A percentile compares a stretch with the other conserved stretches of the same genome.
phyloP scores from a whole-genome alignment of 35 echinoderm and acorn worm species.

The Stichopus chloronotus region DNA sequence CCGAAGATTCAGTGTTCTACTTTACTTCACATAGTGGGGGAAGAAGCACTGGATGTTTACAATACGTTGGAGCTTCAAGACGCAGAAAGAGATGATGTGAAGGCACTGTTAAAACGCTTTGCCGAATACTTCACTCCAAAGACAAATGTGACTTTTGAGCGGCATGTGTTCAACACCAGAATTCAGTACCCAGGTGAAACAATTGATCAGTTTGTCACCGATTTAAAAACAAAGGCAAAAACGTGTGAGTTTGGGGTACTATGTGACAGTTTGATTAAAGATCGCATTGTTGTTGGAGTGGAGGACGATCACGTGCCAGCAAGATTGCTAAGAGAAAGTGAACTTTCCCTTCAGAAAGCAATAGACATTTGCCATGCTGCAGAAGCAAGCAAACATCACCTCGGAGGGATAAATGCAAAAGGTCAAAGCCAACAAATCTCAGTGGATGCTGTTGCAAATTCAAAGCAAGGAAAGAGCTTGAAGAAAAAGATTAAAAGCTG shows the following conservation, averaged over 20 bases:
- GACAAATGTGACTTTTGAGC: constrained; percentile 37
- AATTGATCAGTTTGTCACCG: constrained; percentile 6
- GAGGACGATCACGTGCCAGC: neutral
- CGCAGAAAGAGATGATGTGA: neutral
- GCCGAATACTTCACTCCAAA: constrained; percentile 1
- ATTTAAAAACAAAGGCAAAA: constrained; percentile 27
- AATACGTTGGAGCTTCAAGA: constrained; percentile 23
- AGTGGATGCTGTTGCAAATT: neutral
- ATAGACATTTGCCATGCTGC: constrained; percentile 17
- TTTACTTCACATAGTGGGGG: constrained; percentile 12
- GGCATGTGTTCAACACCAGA: constrained; percentile 44
- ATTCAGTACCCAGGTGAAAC: constrained; percentile 5
- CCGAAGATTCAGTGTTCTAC: neutral
- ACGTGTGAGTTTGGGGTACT: constrained; percentile 34
- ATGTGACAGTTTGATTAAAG: neutral
- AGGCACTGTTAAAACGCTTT: neutral
- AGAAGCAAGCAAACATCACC: constrained; percentile 24
- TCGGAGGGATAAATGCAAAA: neutral
- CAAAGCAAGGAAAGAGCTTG: neutral
- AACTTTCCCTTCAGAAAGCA: constrained; percentile 1
- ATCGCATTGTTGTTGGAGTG: constrained; percentile 26
- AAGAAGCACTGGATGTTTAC: constrained; percentile 30
- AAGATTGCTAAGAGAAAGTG: neutral
- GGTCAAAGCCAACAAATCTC: neutral
- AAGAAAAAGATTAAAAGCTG: constrained; percentile 10